Evolutionary conservation across 2,888 invertebrate genomes (phyloP), one percentile per base, ranked within the genome.

Genomic region (Stegophylla sp.): DNA sequence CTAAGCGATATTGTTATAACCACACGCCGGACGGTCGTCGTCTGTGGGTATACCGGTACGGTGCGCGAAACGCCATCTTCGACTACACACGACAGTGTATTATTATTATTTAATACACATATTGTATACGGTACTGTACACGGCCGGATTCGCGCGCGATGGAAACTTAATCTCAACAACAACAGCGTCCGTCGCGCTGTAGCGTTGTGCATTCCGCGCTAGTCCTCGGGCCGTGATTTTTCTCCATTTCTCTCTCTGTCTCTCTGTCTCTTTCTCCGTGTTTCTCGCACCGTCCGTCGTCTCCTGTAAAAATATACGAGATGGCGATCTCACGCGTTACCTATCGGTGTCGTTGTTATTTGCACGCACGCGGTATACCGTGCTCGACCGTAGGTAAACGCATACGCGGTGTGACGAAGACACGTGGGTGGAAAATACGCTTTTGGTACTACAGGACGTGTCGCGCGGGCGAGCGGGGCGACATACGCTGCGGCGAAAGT

Each of bases 371-470:
- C 23, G 23, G 0, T 7, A 34, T 34, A n/a, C 9, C 51, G 4
- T 3, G 34, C 34, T 5, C 34, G 34, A 7, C 7, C 34, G 34
- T 26, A 10, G 7, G 66, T 15, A 13, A 1, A 48, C 28, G 10
- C 7, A 0, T 4, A n/a, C n/a, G 41, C 10, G 9, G 20, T 7
- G 15, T 7, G 34, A 5, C 34, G 34, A 34, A 34, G 59, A 45
- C 73, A 13, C 56, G 73, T 73, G 61, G 73, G 73, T 1, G 48
- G 61, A 61, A 61, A 59, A 73, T 61, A 48, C 45, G n/a, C 45
- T 48, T 61, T 48, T 3, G 61, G 51, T 51, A n/a, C 1, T 51
- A 51, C n/a, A 9, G n/a, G 17, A 20, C 3, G 3, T 45, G 15
- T 48, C 20, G 53, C 10, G 53, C 53, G 53, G 20, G 53, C 48